Evolutionary conservation across 2,797 vertebrate genomes (phyloP).

Genomic region (Phataginus tetradactyla): DNA sequence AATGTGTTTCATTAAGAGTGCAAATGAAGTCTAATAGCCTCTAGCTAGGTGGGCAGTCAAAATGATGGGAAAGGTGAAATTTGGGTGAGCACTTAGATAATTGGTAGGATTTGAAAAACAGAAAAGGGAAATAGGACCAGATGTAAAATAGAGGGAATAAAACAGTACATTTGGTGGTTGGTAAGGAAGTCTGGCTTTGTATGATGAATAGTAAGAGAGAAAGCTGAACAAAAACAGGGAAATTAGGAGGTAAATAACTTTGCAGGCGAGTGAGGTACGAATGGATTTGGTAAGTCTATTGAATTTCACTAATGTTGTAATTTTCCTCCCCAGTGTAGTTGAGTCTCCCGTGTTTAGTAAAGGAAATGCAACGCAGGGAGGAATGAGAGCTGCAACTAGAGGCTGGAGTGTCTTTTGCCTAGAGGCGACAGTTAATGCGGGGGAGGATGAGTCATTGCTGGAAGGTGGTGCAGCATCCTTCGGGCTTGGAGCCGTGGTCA

Average conservation of each 20-base stretch:
- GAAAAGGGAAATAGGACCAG: not conserved
- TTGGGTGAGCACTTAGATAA: not conserved
- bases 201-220: not conserved
- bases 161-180: not conserved
- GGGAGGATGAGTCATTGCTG: slow-evolving; percentile 8
- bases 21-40: not conserved
- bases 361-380: not conserved
- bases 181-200: not conserved
- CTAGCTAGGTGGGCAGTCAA: not conserved
- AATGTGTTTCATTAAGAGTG: not conserved
- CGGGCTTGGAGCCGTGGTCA: not conserved
- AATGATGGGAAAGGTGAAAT: not conserved
- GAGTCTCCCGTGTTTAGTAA: not conserved
- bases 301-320: not conserved
- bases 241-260: not conserved
- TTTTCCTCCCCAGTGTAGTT: not conserved
- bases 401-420: not conserved
- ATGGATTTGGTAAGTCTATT: not conserved
- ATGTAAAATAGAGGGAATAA: not conserved
- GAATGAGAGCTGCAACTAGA: not conserved
- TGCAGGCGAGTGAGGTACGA: not conserved
- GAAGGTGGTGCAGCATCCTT: not conserved
- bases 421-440: not conserved
- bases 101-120: not conserved
- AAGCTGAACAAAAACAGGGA: not conserved